Conservation (phyloP, 1,140 invertebrate genomes). For the Akabosia matsudoensis region DNA sequence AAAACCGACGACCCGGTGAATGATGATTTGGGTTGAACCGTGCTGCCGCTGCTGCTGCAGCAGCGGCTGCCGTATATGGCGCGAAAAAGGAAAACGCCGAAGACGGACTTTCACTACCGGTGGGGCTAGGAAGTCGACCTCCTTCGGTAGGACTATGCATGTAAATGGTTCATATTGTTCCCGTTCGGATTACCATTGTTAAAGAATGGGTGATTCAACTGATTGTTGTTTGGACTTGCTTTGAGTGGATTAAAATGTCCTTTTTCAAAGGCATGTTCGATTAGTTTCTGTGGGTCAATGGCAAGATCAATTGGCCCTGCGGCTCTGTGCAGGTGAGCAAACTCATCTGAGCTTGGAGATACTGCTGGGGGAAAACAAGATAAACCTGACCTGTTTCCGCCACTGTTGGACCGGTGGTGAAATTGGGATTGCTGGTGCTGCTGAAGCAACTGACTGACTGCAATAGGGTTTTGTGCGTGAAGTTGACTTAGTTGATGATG, state of each 20-base stretch:
- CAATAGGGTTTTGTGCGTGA: conserved; percentile 23
- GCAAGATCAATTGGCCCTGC: conserved; percentile 38
- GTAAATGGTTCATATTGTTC: conserved; percentile 5
- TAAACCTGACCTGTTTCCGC: background rate
- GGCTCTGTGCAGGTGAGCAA: background rate
- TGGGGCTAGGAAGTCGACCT: conserved; percentile 19
- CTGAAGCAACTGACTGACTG: conserved; percentile 27
- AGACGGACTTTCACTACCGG: conserved; percentile 25
- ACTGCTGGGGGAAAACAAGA: conserved; percentile 8
- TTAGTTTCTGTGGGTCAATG: conserved; percentile 38
- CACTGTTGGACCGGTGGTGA: background rate
- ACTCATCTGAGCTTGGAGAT: background rate
- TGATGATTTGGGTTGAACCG: conserved; percentile 24
- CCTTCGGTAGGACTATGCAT: background rate
- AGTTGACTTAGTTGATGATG: conserved; percentile 20
- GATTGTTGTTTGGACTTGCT: conserved; percentile 21
- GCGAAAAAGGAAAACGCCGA: conserved; percentile 45
- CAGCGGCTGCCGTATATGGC: conserved; percentile 41
- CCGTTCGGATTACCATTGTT: conserved; percentile 26
- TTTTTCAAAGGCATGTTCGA: conserved; percentile 40
- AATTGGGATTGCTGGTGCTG: conserved; percentile 14
- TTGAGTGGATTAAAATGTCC: background rate
- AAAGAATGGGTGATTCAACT: conserved; percentile 5
- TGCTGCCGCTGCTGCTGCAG: conserved; percentile 42
- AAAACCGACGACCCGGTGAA: conserved; percentile 31